Conservation (phyloP, 2,113 vertebrate species). For the Bujurquina vittata region DNA sequence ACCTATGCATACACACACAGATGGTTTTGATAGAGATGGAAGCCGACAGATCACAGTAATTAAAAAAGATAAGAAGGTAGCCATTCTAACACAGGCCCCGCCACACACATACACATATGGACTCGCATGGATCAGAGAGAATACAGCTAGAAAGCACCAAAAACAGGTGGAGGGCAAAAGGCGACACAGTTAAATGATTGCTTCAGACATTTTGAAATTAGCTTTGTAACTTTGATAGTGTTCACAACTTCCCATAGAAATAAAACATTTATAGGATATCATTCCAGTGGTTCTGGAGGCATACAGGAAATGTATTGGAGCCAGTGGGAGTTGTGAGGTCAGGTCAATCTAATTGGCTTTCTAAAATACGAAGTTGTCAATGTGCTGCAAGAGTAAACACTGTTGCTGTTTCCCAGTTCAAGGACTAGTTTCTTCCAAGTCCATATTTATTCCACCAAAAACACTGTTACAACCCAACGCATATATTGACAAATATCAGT, state of each 20-base stretch:
- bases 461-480: neutral
- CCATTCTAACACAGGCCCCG: neutral
- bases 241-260: neutral
- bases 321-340: conserved; percentile 18
- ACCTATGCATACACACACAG: neutral
- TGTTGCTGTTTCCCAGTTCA: neutral
- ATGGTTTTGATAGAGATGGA: conserved; percentile 24
- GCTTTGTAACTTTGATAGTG: conserved; percentile 31
- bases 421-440: neutral
- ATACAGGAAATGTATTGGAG: neutral
- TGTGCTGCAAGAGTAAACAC: conserved; percentile 29
- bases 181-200: conserved; percentile 33
- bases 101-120: neutral
- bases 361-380: conserved; percentile 21
- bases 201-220: conserved; percentile 46
- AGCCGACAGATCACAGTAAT: conserved; percentile 24
- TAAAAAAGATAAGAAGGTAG: conserved; percentile 44
- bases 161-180: conserved; percentile 26
- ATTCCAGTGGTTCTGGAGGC: conserved; percentile 6
- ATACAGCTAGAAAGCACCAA: neutral
- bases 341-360: conserved; percentile 35
- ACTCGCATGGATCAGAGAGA: neutral
- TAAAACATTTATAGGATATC: conserved; percentile 29
- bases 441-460: neutral
- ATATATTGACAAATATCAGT: neutral